Evolutionary conservation across 2,113 vertebrate genomes (phyloP).

Genomic region (Herpetotheres cachinnans): DNA sequence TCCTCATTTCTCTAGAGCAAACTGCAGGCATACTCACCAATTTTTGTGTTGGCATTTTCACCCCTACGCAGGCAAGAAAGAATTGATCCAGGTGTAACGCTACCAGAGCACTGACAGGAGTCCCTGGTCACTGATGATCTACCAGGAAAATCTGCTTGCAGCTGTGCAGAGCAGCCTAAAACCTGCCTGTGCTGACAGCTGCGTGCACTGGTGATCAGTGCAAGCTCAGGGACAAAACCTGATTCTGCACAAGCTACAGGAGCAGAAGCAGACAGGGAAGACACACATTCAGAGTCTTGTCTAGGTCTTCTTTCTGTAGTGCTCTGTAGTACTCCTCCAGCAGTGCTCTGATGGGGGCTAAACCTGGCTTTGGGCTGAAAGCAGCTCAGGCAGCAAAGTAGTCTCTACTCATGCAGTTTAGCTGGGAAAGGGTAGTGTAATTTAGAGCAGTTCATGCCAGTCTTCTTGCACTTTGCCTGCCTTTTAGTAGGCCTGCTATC

Average conservation of each 20-base stretch:
- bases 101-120: background rate
- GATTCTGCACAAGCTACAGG: background rate
- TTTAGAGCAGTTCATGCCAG: background rate
- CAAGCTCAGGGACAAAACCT: background rate
- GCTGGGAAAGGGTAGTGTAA: background rate
- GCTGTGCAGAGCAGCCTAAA: background rate
- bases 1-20: background rate
- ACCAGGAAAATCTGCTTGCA: background rate
- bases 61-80: background rate
- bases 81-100: background rate
- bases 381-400: background rate
- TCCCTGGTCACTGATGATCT: background rate
- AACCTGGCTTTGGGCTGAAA: background rate
- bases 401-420: background rate
- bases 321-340: no score
- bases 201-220: fast-evolving
- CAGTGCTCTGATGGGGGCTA: background rate
- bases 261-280: background rate
- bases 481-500: background rate
- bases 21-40: background rate
- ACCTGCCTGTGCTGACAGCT: background rate
- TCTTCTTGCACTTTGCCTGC: background rate
- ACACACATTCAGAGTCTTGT: background rate
- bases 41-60: background rate
- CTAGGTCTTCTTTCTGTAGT: background rate